These are phyloP conservation scores for Copsychus sechellarum DNA, from an alignment of 2,113 vertebrate genomes.

Conservation along the genomic window DNA sequence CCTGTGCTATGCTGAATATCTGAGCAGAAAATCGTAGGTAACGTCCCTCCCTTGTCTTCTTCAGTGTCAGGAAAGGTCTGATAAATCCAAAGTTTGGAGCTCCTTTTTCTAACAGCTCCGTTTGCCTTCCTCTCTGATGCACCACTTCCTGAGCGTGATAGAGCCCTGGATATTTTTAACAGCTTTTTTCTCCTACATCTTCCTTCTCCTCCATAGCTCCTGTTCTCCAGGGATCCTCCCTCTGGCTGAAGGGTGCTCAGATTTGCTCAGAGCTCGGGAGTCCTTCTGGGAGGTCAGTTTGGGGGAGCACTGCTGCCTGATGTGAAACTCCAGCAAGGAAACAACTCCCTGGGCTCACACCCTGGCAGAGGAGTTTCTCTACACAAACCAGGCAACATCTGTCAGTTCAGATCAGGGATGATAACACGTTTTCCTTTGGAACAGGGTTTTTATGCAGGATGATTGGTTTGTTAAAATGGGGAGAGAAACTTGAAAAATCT, in stretches of 20 bases:
- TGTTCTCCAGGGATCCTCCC: not conserved
- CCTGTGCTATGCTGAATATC: not conserved
- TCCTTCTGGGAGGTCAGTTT: not conserved
- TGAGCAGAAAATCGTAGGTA: not conserved
- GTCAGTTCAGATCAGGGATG: not conserved
- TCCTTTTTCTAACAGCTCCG: not conserved
- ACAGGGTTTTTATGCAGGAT: not conserved
- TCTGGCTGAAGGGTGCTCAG: not conserved
- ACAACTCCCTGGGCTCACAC: not conserved
- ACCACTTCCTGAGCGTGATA: not conserved
- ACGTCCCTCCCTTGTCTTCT: not conserved
- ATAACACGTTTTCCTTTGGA: not conserved
- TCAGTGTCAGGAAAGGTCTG: not conserved
- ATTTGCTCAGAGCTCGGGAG: not conserved
- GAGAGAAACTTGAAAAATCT: not conserved
- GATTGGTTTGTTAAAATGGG: not conserved
- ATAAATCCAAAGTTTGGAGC: not conserved
- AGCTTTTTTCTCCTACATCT: not conserved
- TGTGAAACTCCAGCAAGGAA: not conserved
- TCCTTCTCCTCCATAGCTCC: not conserved
- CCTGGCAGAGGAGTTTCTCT: not conserved
- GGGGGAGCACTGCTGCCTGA: not conserved
- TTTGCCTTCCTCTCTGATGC: not conserved
- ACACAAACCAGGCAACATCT: not conserved
- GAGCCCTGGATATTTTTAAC: not conserved